Base-by-base conservation (phyloP, 2,888 invertebrate genomes). In the Notodonta ziczac region DNA sequence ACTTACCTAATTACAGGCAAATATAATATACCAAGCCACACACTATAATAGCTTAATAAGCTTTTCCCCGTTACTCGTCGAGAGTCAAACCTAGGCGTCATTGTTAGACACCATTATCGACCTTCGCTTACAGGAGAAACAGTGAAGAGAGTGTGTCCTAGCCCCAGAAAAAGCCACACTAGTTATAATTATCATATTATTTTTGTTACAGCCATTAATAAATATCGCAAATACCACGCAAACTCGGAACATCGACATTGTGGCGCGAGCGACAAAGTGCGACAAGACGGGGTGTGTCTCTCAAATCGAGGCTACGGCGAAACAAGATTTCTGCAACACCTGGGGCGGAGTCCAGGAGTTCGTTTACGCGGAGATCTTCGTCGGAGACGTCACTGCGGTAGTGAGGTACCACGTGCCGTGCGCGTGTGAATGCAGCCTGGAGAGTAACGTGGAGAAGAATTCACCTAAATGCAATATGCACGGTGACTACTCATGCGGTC, bases 401-500 rank as follows among this genome's bases (percentile, higher is more conserved):
- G 59, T 90, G 35, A 85, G 83, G 58, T 87, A 85, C 70, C 80
- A 83, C 50, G 88, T 93, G n/a, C 80, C 87, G 0, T 93, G 93
- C 62, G 86, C 87, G 0, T 93, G 92, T 58, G 64, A 62, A 0
- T 92, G 92, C 74, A 86, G 82, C 44, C 56, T 14, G 10, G 12
- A 42, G 9, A 66, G 69, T 2, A 63, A 66, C 0, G 76, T 86
- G 60, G 87, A 89, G 56, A 69, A 59, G 1, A 85, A 89, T 39
- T 94, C 95, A 0, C 50, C 69, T 0, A 70, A 78, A 9, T 95
- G 95, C 75, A 81, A 77, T 40, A 63, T 69, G 0, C 83, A 88
- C 60, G 96, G 96, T 0, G 93, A 94, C 44, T 92, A 89, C 46
- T 86, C 94, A 50, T 96, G 96, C 77, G 96, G 96, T 0, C 88